Percentiles rank a stretch among this genome's conserved stretches.
These are phyloP conservation scores for Alsophila aescularia DNA, from an alignment of 2,888 invertebrate genomes.

Conservation along the genomic window DNA sequence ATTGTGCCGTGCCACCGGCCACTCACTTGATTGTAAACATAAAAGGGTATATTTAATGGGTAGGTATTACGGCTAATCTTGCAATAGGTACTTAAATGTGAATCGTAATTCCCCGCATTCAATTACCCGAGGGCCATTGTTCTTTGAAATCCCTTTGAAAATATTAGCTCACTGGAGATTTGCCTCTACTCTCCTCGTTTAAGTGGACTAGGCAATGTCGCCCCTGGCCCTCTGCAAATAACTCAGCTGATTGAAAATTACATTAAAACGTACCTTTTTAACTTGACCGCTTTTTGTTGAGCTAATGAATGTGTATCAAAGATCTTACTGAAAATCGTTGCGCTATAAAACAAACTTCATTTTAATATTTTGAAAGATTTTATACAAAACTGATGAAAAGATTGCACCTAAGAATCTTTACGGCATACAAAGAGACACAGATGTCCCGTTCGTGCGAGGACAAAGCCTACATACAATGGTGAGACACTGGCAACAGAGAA, in stretches of 20 bases:
- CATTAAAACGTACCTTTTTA: conserved; percentile 53
- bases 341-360: conserved; percentile 5
- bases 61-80: conserved; percentile 36
- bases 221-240: conserved; percentile 41
- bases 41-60: conserved; percentile 18
- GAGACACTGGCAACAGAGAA: conserved; percentile 39
- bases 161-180: conserved; percentile 53
- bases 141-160: conserved; percentile 52
- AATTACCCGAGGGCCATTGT: conserved; percentile 50
- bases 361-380: neutral
- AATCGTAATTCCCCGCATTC: conserved; percentile 32
- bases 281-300: conserved; percentile 41
- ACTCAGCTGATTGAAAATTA: conserved; percentile 56
- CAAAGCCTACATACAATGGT: conserved; percentile 42
- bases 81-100: conserved; percentile 38
- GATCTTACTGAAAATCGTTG: conserved; percentile 16
- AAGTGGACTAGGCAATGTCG: conserved; percentile 50
- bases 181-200: conserved; percentile 43
- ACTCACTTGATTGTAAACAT: conserved; percentile 4
- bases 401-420: conserved; percentile 18
- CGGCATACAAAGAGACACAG: conserved; percentile 28
- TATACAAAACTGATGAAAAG: conserved; percentile 11
- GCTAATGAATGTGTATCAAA: conserved; percentile 35
- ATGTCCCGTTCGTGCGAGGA: conserved; percentile 33
- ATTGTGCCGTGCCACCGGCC: neutral